These are phyloP conservation scores for Heliothis peltigera DNA, from an alignment of 2,888 invertebrate species.

Conservation along the genomic window DNA sequence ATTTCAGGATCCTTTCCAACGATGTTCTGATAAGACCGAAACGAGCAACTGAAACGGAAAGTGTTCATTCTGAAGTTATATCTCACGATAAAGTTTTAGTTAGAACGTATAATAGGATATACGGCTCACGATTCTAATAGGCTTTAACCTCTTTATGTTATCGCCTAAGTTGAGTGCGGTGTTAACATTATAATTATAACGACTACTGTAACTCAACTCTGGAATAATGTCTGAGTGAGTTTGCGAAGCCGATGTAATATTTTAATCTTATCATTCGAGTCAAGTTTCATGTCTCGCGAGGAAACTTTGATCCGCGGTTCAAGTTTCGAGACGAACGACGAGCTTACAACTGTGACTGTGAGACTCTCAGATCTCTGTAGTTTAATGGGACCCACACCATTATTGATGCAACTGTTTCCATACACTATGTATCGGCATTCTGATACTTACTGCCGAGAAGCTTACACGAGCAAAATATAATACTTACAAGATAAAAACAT, in stretches of 20 bases:
- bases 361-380: slow-evolving; percentile 56
- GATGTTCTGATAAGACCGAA: slow-evolving; percentile 59
- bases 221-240: slow-evolving; percentile 77
- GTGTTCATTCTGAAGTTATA: slow-evolving; percentile 62
- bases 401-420: slow-evolving; percentile 33
- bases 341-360: slow-evolving; percentile 79
- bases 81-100: slow-evolving; percentile 66
- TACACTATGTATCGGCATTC: slow-evolving; percentile 4
- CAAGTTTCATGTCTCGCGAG: slow-evolving; percentile 85
- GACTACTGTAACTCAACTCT: slow-evolving; percentile 70
- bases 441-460: not conserved
- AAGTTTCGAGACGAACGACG: slow-evolving; percentile 79
- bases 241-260: slow-evolving; percentile 83
- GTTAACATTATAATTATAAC: slow-evolving; percentile 70
- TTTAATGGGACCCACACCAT: slow-evolving; percentile 47
- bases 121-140: slow-evolving; percentile 63
- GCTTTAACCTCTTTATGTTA: slow-evolving; percentile 66
- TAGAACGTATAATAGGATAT: slow-evolving; percentile 61
- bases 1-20: slow-evolving; percentile 57
- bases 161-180: slow-evolving; percentile 65
- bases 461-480: not conserved
- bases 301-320: slow-evolving; percentile 84
- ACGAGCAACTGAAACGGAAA: slow-evolving; percentile 63
- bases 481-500: not conserved
- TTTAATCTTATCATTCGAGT: slow-evolving; percentile 87